These are phyloP conservation scores for Actinemys pallida DNA, from an alignment of 2,113 vertebrate species.

Conservation along the genomic window DNA sequence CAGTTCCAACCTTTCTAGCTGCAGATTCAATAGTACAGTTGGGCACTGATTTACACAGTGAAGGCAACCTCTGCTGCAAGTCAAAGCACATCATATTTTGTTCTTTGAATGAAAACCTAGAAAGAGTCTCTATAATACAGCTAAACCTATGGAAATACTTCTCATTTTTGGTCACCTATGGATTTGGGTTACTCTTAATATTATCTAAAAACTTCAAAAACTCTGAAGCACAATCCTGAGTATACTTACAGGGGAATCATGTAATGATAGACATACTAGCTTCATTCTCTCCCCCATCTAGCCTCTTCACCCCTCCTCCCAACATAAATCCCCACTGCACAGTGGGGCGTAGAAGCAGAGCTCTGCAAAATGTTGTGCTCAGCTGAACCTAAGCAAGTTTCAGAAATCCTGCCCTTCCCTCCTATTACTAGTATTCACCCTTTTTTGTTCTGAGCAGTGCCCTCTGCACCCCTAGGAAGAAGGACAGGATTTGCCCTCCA, in stretches of 20 bases:
- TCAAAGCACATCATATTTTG: not conserved
- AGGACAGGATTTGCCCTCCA: not conserved
- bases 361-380: not conserved
- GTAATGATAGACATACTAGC: not conserved
- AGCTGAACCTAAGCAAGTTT: conserved; percentile 27
- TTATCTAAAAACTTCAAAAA: not conserved
- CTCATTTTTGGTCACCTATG: not conserved
- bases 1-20: not conserved
- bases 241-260: not conserved
- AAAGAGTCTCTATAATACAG: not conserved
- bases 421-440: conserved; percentile 5
- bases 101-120: not conserved
- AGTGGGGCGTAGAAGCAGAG: not conserved
- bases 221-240: not conserved
- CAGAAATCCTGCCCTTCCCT: not conserved
- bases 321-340: not conserved
- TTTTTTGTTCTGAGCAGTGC: not conserved
- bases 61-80: not conserved
- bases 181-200: not conserved
- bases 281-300: not conserved
- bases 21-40: not conserved
- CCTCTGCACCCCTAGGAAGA: not conserved
- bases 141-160: not conserved
- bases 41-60: not conserved
- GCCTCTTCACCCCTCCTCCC: not conserved